Evolutionary conservation across 1,140 invertebrate species (phyloP).

Genomic region (Panulirus ornatus): DNA sequence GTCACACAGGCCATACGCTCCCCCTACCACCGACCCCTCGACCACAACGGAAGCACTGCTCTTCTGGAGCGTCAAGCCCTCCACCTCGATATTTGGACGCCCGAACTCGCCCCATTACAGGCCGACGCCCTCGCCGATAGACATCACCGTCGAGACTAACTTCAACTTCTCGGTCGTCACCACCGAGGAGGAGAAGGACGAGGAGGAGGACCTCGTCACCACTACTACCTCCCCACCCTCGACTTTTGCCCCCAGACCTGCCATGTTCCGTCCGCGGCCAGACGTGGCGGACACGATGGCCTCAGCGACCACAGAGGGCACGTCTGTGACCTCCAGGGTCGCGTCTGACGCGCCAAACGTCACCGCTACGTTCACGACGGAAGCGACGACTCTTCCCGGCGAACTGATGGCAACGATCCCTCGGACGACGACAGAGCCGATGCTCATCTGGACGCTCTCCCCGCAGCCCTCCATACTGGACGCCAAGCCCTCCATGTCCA

Average conservation of each 20-base stretch:
- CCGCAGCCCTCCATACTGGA: conserved; percentile 53
- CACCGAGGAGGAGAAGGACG: background rate
- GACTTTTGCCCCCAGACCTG: conserved; percentile 44
- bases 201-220: background rate
- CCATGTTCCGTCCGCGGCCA: conserved; percentile 6
- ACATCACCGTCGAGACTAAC: conserved; percentile 39
- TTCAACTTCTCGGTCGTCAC: conserved; percentile 31
- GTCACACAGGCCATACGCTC: background rate
- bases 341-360: background rate
- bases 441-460: conserved; percentile 54
- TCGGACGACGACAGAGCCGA: background rate
- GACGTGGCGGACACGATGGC: background rate
- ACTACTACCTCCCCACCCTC: background rate
- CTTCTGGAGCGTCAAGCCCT: background rate
- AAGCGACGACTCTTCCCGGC: background rate
- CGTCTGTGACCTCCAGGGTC: background rate
- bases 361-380: background rate
- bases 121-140: conserved; percentile 8
- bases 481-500: conserved; percentile 22
- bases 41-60: background rate
- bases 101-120: background rate
- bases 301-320: too few relatives aligned
- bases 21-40: background rate
- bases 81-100: background rate
- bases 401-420: background rate